Evolutionary conservation across 2,113 vertebrate species (phyloP).

Genomic region (Tiliqua scincoides): DNA sequence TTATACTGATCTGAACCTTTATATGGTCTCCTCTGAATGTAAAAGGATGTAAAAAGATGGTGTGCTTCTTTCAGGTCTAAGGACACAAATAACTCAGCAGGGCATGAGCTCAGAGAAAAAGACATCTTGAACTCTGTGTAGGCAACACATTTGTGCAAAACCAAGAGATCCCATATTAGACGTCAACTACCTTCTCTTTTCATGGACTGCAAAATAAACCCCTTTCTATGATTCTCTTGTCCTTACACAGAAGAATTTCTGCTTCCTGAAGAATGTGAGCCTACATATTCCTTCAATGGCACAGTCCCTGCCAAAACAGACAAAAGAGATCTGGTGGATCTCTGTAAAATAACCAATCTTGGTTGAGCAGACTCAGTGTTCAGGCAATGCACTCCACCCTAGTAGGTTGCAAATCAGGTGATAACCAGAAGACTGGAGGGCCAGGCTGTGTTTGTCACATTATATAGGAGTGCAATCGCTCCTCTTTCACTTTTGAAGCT

Average conservation of each 20-base stretch:
- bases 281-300: not conserved
- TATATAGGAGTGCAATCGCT: too few relatives aligned
- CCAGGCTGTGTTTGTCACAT: not conserved
- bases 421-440: not conserved
- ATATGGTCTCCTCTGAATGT: not conserved
- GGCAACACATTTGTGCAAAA: not conserved
- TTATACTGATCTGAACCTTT: not conserved
- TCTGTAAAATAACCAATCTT: not conserved
- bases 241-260: not conserved
- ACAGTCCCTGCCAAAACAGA: not conserved
- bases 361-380: too few relatives aligned
- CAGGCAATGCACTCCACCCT: not conserved
- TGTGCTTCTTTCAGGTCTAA: not conserved
- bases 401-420: not conserved
- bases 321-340: not conserved
- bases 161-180: not conserved
- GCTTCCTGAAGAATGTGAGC: not conserved
- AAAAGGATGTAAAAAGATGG: not conserved
- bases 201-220: not conserved
- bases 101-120: not conserved
- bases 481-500: too few relatives aligned
- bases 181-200: not conserved
- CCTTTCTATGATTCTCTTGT: not conserved
- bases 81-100: not conserved
- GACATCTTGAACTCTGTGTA: not conserved